Evolutionary conservation across 1,140 invertebrate species (phyloP), one percentile per base, ranked within the genome.

Genomic region (Wasmannia auropunctata): DNA sequence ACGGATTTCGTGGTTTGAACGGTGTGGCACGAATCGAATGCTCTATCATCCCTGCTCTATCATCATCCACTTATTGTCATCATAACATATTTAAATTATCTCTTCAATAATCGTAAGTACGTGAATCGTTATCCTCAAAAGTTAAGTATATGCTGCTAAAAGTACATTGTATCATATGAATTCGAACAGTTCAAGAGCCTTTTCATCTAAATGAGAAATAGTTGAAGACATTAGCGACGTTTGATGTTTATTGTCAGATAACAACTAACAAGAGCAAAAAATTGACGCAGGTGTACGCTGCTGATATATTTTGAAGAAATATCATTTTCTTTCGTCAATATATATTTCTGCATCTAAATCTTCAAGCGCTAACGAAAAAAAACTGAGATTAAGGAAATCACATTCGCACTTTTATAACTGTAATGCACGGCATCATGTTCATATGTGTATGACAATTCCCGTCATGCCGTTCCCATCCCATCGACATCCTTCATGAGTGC

Each of bases 71-170:
- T 5, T n/a, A 11, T 0, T 51, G 28, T 31, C 19, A 1, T 72
- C 7, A 28, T 72, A n/a, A 72, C 51, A 8, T 72, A 51, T 51
- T 3, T 51, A 16, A 72, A 72, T 34, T 72, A 11, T 31, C 3
- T 72, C 22, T 6, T 72, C 46, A 72, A 72, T 46, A n/a, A 25
- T 34, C 28, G 25, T 8, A 72, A 72, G 28, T 72, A 72, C 8
- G 46, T n/a, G 3, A 72, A n/a, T n/a, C 10, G n/a, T 25, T 46
- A 43, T 69, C 8, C 14, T 69, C 11, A 22, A 22, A 0, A n/a
- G n/a, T 22, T 14, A 31, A 22, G 28, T 28, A 69, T 1, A 5
- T 69, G 14, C n/a, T 34, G 6, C 3, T 31, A n/a, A n/a, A 31
- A 51, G 16, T 49, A 19, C 25, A 70, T 49, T 11, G 8, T 51